Percentiles rank a stretch among this genome's conserved stretches.
Conservation (phyloP, 37 sponge, comb jelly and placozoan species). For the Beroe forskalii region DNA sequence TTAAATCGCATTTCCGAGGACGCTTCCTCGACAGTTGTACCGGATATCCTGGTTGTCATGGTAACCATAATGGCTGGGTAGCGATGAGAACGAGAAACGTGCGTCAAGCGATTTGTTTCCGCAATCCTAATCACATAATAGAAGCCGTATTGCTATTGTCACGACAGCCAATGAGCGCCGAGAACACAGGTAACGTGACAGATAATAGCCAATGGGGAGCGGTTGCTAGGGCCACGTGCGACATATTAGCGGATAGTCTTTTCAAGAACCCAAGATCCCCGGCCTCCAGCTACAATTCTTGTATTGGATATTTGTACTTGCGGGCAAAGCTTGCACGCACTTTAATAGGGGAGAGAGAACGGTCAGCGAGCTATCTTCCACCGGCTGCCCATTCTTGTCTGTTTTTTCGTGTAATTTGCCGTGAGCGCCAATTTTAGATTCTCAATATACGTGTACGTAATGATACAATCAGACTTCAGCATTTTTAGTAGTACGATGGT, state of each 20-base stretch:
- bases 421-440: not conserved
- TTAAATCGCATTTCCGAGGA: not conserved
- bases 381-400: not conserved
- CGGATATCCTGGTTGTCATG: not conserved
- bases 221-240: not conserved
- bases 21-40: not conserved
- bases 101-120: not conserved
- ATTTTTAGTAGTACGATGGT: no score
- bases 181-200: not conserved
- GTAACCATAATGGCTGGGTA: not conserved
- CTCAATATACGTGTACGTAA: not conserved
- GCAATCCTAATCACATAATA: not conserved
- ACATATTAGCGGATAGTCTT: not conserved
- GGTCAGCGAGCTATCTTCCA: no score
- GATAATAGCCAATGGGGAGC: not conserved
- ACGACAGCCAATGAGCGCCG: not conserved
- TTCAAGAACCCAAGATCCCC: not conserved
- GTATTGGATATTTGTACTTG: not conserved
- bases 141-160: not conserved
- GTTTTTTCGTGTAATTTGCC: not conserved
- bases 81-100: not conserved
- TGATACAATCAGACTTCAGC: no score
- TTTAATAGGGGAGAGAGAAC: no score
- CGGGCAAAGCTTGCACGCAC: not conserved
- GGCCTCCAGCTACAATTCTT: not conserved